Percentiles rank a stretch among this genome's conserved stretches.
Evolutionary conservation across 1,140 invertebrate species (phyloP).

Genomic region (Drosophila pseudoananassae): DNA sequence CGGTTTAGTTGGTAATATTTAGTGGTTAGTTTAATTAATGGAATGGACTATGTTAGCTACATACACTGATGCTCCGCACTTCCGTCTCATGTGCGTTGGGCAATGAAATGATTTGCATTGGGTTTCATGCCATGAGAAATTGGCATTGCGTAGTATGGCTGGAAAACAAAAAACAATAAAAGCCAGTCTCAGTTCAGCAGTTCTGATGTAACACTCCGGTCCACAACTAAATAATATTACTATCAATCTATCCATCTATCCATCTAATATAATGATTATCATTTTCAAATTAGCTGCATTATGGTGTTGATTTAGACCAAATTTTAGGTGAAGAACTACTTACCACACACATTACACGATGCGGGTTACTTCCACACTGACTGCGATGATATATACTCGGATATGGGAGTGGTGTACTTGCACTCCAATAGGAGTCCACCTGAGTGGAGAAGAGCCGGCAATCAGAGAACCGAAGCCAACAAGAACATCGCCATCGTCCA

Average conservation of each 20-base stretch:
- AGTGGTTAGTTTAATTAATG: slow-evolving; percentile 77
- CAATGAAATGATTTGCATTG: slow-evolving; percentile 69
- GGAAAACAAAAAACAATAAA: slow-evolving; percentile 17
- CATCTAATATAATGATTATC: too few species aligned
- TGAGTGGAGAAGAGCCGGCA: slow-evolving; percentile 46
- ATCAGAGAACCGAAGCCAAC: slow-evolving; percentile 64
- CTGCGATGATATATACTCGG: slow-evolving; percentile 45
- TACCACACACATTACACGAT: slow-evolving; percentile 74
- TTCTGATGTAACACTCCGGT: not conserved
- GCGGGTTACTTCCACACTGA: slow-evolving; percentile 65
- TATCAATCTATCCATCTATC: too few species aligned
- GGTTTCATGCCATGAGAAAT: slow-evolving; percentile 56
- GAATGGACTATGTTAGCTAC: slow-evolving; percentile 6
- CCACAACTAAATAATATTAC: not conserved
- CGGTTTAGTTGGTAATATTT: slow-evolving; percentile 73
- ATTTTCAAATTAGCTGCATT: too few species aligned
- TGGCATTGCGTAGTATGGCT: slow-evolving; percentile 40
- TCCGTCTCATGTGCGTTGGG: slow-evolving; percentile 54
- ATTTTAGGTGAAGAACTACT: too few species aligned
- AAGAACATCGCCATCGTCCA: slow-evolving; percentile 45
- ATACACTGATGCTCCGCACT: slow-evolving; percentile 46
- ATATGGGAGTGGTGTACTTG: slow-evolving; percentile 23
- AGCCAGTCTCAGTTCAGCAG: not conserved
- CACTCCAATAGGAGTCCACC: too few species aligned
- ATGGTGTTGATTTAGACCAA: too few species aligned